Percentiles rank a stretch among this genome's conserved stretches.
Evolutionary conservation across 2,797 vertebrate species (phyloP).

Genomic region (Hoplostethus mediterraneus): DNA sequence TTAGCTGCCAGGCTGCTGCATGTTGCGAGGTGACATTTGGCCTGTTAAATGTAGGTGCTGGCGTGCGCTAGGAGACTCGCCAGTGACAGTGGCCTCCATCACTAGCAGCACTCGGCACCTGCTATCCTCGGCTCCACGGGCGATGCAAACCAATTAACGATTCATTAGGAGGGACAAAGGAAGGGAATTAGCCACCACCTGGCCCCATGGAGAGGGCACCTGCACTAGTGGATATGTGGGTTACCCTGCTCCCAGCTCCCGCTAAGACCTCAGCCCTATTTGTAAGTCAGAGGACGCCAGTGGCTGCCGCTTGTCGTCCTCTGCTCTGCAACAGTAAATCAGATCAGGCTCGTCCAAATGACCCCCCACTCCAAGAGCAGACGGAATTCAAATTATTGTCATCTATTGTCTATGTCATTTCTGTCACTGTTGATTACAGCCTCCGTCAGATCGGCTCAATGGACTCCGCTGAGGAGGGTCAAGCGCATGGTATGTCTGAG

Average conservation of each 20-base stretch:
- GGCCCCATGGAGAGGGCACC: constrained; percentile 86
- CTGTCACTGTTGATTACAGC: constrained; percentile 67
- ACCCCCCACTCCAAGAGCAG: constrained; percentile 4
- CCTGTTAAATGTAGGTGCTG: constrained; percentile 64
- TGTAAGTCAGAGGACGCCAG: constrained; percentile 43
- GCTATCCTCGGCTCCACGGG: constrained; percentile 78
- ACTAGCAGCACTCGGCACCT: constrained; percentile 73
- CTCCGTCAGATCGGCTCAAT: constrained; percentile 38
- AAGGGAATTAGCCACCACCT: constrained; percentile 86
- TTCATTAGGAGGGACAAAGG: constrained; percentile 87
- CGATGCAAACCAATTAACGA: constrained; percentile 87
- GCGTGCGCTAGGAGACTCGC: constrained; percentile 52
- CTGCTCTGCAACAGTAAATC: constrained; percentile 50
- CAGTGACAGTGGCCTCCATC: constrained; percentile 66
- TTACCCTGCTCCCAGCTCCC: constrained; percentile 60
- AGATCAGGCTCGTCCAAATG: constrained; percentile 52
- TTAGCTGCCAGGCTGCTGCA: constrained; percentile 41
- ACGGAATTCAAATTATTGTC: constrained; percentile 28
- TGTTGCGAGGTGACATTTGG: constrained; percentile 75
- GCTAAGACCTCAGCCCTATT: constrained; percentile 48
- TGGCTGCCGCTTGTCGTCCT: constrained; percentile 34
- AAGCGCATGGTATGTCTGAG: constrained; percentile 21
- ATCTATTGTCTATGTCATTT: constrained; percentile 53
- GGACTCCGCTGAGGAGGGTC: constrained; percentile 41
- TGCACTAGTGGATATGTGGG: constrained; percentile 84